Conservation (phyloP, 2,113 vertebrate species). For the Amblyopsis rosae region DNA sequence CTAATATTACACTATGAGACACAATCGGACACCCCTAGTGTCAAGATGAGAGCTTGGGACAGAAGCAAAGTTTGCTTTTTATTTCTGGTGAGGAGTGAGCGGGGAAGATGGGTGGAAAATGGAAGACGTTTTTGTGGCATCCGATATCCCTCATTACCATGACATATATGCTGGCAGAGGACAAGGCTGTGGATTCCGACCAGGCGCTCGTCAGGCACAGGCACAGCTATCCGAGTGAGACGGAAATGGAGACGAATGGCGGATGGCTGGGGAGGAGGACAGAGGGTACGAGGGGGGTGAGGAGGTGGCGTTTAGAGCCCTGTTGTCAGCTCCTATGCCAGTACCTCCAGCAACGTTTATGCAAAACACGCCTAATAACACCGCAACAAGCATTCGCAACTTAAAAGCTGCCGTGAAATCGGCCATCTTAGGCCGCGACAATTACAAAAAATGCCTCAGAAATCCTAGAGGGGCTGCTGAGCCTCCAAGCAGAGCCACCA, state of each 20-base stretch:
- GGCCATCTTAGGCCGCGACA: too few relatives aligned
- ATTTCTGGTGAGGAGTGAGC: slow-evolving; percentile 8
- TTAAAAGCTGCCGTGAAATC: too few relatives aligned
- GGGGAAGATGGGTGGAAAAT: neutral
- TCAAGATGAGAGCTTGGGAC: too few relatives aligned
- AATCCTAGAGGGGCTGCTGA: too few relatives aligned
- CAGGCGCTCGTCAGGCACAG: slow-evolving; percentile 28
- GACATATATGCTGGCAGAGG: slow-evolving; percentile 34
- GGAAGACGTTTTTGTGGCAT: slow-evolving; percentile 5
- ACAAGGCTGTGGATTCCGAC: slow-evolving; percentile 38
- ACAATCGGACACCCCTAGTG: neutral
- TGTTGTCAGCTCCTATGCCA: too few relatives aligned
- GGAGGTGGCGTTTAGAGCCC: neutral
- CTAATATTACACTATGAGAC: slow-evolving; percentile 29
- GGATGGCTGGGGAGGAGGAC: neutral
- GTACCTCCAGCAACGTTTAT: too few relatives aligned
- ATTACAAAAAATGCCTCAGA: too few relatives aligned
- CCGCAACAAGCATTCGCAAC: too few relatives aligned
- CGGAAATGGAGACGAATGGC: slow-evolving; percentile 53
- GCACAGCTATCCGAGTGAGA: slow-evolving; percentile 35
- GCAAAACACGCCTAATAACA: too few relatives aligned
- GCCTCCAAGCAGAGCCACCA: too few relatives aligned
- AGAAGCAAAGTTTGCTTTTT: neutral
- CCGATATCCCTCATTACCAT: slow-evolving; percentile 35
- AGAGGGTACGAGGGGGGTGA: slow-evolving; percentile 9